Base-by-base conservation (phyloP, 2,113 vertebrate genomes). In the Cnemophilus loriae region DNA sequence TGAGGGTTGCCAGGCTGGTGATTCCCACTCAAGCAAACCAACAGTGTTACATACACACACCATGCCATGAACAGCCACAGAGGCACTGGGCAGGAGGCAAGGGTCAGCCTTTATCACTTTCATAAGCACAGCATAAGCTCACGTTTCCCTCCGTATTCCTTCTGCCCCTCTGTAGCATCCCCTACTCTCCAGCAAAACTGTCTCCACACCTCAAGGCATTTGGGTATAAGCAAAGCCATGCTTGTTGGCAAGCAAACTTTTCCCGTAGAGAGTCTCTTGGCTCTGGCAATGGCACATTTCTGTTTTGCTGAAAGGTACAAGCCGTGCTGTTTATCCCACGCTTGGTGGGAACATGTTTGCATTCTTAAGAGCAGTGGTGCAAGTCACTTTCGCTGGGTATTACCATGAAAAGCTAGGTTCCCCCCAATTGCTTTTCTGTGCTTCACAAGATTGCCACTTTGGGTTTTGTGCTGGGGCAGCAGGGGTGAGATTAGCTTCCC, bases 391-490 rank as follows among this genome's bases (percentile, higher is more conserved):
- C 64, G 75, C 60, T 4, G 76, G 52, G 64, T 89, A 93, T 96
- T 94, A 96, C 63, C 85, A 90, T 93, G 78, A 92, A 94, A 96
- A 90, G 52, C 75, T 81, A 70, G 83, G 79, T 88, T 91, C 75
- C 68, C 93, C 77, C 89, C 96, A 92, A 37, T 84, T 88, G 90
- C 90, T 90, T 95, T 89, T 94, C 95, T 79, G 87, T 74, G 92
- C 90, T 95, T 94, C 96, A 95, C 87, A 84, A 88, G 95, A 90
- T 80, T 92, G 95, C 96, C 93, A 96, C 64, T 96, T 96, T 80
- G 83, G 83, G 93, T 94, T 93, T 95, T 97, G 95, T 97, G 92
- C 96, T 0, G 71, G 93, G 92, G 90, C 93, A 95, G 96, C 93
- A 2, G 92, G 95, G 85, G 92, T 94, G 95, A 91, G 95, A 95